Base-by-base conservation (phyloP, 92 coral and sea anemone genomes). In the Heliopora coerulea region DNA sequence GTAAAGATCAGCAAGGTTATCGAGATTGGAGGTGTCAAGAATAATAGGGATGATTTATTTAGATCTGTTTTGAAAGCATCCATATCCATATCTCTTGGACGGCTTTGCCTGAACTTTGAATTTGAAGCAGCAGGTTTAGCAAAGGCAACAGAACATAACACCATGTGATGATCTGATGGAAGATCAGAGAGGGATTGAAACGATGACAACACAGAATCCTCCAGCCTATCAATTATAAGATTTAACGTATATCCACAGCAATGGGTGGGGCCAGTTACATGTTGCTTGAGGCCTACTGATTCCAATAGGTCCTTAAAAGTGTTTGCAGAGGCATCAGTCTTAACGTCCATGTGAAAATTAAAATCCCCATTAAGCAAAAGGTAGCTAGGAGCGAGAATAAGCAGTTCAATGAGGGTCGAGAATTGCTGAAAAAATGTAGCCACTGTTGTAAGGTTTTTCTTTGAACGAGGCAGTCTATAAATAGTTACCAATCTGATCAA, bases 241-340 rank as follows among this genome's bases (percentile, higher is more conserved):
- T 59, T 83, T 8, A 83, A 23, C 10, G 79, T 68, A 25, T 83
- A 65, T 11, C 83, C 83, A 25, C 83, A 65, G 68, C 72, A 78
- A 27, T 82, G 85, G 18, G 85, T 81, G 66, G 85, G 67, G 31
- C 65, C 74, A 3, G 15, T 33, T 3, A 65, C 68, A 78, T 68
- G 83, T 34, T 83, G 86, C 40, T 23, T 48, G 21, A 83, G 83
- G n/a, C 73, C 83, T 13, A 68, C 82, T 11, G 86, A 56, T 35
- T 82, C 65, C 20, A 82, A 44, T 35, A 63, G 59, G 27, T 82
- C 78, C 33, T 42, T 66, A 54, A 82, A 82, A 6, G 78, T 14
- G 48, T 29, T 35, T 13, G 83, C 35, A 20, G 24, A 6, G 27
- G 46, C 42, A 23, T 81, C 80, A 18, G 58, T 74, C 27, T 10